Evolutionary conservation across 2,113 vertebrate species (phyloP).

Genomic region (Scalopus aquaticus): DNA sequence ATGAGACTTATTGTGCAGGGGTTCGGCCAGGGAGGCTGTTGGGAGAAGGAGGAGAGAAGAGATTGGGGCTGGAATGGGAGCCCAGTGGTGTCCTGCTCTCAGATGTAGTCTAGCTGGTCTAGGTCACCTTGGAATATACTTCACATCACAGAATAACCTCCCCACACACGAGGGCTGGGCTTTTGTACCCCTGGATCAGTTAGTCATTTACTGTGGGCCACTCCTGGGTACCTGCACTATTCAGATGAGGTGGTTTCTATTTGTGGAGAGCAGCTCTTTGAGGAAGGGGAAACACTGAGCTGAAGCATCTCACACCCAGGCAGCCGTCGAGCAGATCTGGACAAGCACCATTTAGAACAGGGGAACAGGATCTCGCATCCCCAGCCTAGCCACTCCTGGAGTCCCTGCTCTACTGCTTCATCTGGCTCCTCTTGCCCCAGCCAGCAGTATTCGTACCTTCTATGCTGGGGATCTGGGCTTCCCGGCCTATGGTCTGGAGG

Average conservation of each 20-base stretch:
- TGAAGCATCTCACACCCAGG: neutral
- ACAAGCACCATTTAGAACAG: neutral
- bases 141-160: too few species aligned
- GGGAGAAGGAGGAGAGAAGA: neutral
- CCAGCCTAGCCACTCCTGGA: neutral
- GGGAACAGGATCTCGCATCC: neutral
- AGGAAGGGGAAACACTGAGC: neutral
- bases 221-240: accelerated
- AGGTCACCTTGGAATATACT: neutral
- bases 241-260: accelerated
- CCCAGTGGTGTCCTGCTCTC: neutral
- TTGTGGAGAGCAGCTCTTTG: neutral
- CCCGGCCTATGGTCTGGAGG: neutral
- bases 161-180: too few species aligned
- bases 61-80: neutral
- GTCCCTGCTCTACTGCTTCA: neutral
- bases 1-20: neutral
- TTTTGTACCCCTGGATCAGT: neutral
- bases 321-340: neutral
- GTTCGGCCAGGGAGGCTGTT: neutral
- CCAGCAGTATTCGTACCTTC: neutral
- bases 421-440: neutral
- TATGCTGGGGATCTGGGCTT: neutral
- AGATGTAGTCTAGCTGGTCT: neutral
- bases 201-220: neutral